Percentiles rank a stretch among this genome's conserved stretches.
These are phyloP conservation scores for Oedothorax gibbosus DNA, from an alignment of 1,140 invertebrate species.

Conservation along the genomic window DNA sequence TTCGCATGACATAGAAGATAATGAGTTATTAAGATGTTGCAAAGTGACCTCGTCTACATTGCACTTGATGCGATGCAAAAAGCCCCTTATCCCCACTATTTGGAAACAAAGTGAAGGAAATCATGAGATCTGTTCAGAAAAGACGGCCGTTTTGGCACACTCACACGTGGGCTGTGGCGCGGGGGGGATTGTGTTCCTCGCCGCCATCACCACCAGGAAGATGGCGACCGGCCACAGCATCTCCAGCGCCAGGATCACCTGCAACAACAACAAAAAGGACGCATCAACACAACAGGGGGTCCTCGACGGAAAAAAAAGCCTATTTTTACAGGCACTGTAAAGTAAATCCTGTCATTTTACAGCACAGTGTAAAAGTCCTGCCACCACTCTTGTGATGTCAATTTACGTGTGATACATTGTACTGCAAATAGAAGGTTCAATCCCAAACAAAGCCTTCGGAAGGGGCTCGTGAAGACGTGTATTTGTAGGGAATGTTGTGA, in stretches of 20 bases:
- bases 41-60: too few relatives aligned
- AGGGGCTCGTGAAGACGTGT: too few relatives aligned
- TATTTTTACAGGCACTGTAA: not conserved
- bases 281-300: not conserved
- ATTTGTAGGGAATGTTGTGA: too few relatives aligned
- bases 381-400: not conserved
- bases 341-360: not conserved
- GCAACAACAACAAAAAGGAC: slow-evolving; percentile 23
- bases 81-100: too few relatives aligned
- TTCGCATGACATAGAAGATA: too few relatives aligned
- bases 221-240: slow-evolving; percentile 64
- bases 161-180: slow-evolving; percentile 63
- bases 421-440: not conserved
- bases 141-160: too few relatives aligned
- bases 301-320: not conserved
- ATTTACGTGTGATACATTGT: not conserved
- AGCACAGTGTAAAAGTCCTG: not conserved
- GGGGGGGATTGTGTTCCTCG: slow-evolving; percentile 63
- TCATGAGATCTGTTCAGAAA: too few relatives aligned
- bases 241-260: slow-evolving; percentile 63
- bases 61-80: too few relatives aligned
- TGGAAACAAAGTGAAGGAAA: too few relatives aligned
- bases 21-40: too few relatives aligned
- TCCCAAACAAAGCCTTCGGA: not conserved
- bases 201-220: slow-evolving; percentile 63